Percentiles rank a stretch among this genome's conserved stretches.
Conservation (phyloP, 37 sponge, comb jelly and placozoan genomes). For the Cliona cf. orientalis region DNA sequence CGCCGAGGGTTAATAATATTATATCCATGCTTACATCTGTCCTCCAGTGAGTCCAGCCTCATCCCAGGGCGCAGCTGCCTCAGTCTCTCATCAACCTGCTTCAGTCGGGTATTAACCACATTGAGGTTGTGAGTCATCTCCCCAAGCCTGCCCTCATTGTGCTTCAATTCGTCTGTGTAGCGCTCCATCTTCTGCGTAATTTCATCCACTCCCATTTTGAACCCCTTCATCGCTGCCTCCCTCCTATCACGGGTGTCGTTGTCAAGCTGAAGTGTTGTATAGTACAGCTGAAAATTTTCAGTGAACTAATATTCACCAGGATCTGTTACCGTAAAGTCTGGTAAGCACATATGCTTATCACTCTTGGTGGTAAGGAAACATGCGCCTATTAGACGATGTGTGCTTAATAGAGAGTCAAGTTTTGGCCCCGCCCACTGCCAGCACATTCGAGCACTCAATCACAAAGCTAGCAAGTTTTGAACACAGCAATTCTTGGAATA, state of each 20-base stretch:
- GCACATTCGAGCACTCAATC: too few species aligned
- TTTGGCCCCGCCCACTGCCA: too few species aligned
- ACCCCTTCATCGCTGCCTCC: slow-evolving; percentile 19
- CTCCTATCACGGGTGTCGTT: neutral
- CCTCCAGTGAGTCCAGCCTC: slow-evolving; percentile 22
- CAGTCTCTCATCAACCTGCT: slow-evolving; percentile 5
- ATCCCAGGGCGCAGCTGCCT: neutral
- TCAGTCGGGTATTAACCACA: neutral
- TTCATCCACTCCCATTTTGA: slow-evolving; percentile 1
- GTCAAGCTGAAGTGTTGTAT: slow-evolving; percentile 11
- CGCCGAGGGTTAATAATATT: too few species aligned
- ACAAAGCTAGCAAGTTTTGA: too few species aligned
- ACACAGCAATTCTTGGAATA: too few species aligned
- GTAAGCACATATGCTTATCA: too few species aligned
- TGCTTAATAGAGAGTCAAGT: too few species aligned
- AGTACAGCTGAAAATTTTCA: too few species aligned
- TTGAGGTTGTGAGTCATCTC: neutral
- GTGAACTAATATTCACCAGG: too few species aligned
- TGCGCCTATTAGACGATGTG: too few species aligned
- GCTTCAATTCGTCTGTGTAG: neutral
- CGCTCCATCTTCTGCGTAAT: neutral
- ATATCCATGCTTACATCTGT: slow-evolving; percentile 56
- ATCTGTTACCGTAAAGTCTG: neutral
- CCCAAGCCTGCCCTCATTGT: neutral
- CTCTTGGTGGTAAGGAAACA: too few species aligned